phyloP scores from a whole-genome alignment of 1,140 invertebrate genomes.

The Zaprionus ornatus region DNA sequence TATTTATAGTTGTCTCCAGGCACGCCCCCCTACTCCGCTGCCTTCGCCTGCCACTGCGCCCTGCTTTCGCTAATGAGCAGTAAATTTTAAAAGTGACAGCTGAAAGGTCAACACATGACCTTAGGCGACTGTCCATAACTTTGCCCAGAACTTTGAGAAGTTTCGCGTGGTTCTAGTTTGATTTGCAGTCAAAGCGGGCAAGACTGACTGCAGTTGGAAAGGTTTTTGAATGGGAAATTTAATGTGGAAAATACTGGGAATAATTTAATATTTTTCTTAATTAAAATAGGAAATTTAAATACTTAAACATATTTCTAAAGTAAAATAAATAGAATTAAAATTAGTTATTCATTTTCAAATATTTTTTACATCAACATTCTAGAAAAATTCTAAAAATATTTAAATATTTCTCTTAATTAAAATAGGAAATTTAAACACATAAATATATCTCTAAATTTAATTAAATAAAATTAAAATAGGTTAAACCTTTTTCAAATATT shows the following conservation, averaged over 20 bases:
- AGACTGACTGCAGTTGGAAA: neutral
- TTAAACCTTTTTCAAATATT: no score
- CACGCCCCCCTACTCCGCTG: neutral
- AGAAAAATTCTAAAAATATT: neutral
- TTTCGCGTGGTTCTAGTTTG: neutral
- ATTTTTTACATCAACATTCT: no score
- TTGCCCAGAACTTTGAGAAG: neutral
- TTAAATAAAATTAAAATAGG: neutral
- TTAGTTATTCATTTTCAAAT: no score
- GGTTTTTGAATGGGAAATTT: neutral
- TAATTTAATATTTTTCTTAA: neutral
- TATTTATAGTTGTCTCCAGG: conserved; percentile 36
- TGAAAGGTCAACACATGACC: conserved; percentile 11
- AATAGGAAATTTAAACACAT: neutral
- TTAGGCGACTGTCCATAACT: neutral
- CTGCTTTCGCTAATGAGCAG: conserved; percentile 36
- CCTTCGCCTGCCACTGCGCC: neutral
- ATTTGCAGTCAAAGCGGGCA: neutral
- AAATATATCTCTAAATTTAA: neutral
- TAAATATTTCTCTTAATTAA: neutral
- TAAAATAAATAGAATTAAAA: neutral
- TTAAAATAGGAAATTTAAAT: neutral
- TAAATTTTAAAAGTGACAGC: conserved; percentile 39
- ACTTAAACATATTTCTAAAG: neutral
- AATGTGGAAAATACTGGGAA: neutral